These are phyloP conservation scores for Struthio camelus DNA, from an alignment of 2,113 vertebrate species.

Conservation along the genomic window DNA sequence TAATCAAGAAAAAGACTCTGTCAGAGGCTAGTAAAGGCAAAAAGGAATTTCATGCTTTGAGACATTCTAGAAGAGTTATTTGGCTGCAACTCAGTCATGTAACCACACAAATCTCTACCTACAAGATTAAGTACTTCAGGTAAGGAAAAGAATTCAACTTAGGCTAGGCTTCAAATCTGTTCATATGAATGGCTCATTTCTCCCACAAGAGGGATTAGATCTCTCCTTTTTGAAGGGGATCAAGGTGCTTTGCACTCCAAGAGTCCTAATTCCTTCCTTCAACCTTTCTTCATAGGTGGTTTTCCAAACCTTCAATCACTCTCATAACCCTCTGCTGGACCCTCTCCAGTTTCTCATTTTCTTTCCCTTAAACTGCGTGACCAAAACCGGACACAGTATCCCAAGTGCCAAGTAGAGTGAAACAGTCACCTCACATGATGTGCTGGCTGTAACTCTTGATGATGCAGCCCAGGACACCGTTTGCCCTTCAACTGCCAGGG, in stretches of 20 bases:
- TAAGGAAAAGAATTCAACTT: not conserved
- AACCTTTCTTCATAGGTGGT: not conserved
- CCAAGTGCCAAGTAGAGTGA: not conserved
- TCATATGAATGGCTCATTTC: not conserved
- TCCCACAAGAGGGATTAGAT: not conserved
- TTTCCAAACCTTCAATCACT: not conserved
- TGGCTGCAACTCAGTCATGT: not conserved
- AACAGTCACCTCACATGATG: not conserved
- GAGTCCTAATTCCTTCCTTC: no score
- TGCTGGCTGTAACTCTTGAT: fast-evolving
- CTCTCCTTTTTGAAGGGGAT: not conserved
- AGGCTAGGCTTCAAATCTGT: not conserved
- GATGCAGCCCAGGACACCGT: not conserved
- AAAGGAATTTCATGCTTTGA: not conserved
- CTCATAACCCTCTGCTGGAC: not conserved
- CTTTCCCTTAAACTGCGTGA: not conserved
- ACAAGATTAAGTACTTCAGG: not conserved
- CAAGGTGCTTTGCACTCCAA: not conserved
- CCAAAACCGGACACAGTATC: not conserved
- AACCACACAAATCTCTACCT: not conserved
- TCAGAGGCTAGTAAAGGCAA: not conserved
- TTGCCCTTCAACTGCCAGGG: not conserved
- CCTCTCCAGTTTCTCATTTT: not conserved
- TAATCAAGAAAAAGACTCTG: not conserved
- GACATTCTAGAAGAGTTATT: not conserved